phyloP scores from a whole-genome alignment of 2,113 vertebrate species.

The Sarotherodon lohbergeri region DNA sequence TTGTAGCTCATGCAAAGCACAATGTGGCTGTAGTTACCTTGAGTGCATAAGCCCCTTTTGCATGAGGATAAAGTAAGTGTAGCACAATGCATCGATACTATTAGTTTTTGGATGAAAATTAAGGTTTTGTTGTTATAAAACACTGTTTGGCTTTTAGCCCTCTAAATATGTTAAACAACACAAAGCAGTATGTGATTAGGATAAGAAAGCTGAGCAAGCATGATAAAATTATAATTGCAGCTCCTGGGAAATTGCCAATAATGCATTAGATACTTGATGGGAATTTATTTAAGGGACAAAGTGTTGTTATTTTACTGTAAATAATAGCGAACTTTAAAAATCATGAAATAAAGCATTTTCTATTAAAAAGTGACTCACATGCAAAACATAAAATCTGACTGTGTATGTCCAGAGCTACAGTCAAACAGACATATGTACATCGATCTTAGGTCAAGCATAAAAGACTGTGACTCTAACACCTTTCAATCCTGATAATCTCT shows the following conservation, averaged over 20 bases:
- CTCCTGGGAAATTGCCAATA: background rate
- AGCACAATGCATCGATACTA: background rate
- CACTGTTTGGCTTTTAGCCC: background rate
- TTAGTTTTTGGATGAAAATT: background rate
- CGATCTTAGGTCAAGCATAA: conserved; percentile 49
- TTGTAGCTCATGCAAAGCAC: background rate
- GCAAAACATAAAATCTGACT: background rate
- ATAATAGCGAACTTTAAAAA: background rate
- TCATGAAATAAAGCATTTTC: background rate
- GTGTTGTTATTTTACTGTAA: background rate
- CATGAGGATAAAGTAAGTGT: background rate
- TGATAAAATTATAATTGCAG: background rate
- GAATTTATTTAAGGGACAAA: background rate
- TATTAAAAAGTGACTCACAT: background rate
- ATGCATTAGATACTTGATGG: background rate
- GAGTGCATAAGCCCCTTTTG: background rate
- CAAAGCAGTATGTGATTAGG: background rate
- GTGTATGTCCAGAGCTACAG: background rate
- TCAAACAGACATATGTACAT: conserved; percentile 49
- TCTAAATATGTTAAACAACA: background rate
- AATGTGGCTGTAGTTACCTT: background rate
- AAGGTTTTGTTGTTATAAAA: background rate
- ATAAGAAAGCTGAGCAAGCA: background rate
- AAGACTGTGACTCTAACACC: conserved; percentile 55
- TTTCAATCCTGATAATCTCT: conserved; percentile 60